Conservation (phyloP, 1,140 invertebrate genomes). For the Ostrea denselamellosa region DNA sequence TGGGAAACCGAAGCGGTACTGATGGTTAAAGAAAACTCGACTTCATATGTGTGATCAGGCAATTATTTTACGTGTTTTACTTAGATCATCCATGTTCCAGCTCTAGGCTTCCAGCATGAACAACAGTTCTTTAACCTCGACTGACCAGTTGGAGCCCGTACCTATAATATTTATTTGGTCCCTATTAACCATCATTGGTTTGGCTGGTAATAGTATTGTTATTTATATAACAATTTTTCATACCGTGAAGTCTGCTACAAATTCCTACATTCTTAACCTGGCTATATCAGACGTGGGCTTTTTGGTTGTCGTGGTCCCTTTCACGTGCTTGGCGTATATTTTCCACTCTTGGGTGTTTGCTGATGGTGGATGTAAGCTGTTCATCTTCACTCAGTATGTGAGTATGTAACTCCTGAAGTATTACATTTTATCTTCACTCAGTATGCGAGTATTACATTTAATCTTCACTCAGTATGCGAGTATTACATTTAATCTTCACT, state of each 20-base stretch:
- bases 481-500: too few species aligned
- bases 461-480: too few species aligned
- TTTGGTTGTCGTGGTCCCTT: conserved; percentile 7
- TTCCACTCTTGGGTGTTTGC: neutral
- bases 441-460: too few species aligned
- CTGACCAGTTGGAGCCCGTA: neutral
- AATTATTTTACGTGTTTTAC: too few species aligned
- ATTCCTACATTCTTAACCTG: conserved; percentile 17
- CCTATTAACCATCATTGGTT: neutral
- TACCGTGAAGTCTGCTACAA: neutral
- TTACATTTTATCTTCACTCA: too few species aligned
- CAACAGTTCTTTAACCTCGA: neutral
- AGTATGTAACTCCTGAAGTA: neutral
- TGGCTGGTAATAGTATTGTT: conserved; percentile 24
- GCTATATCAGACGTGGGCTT: conserved; percentile 7
- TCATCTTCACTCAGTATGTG: conserved; percentile 22
- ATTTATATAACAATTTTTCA: conserved; percentile 33
- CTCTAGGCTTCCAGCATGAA: neutral
- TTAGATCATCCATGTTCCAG: too few species aligned
- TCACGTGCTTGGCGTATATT: neutral
- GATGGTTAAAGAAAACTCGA: too few species aligned
- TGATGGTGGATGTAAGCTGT: conserved; percentile 31
- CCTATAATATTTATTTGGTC: conserved; percentile 22
- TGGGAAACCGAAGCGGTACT: too few species aligned
- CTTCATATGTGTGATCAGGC: too few species aligned